Base-by-base conservation (phyloP, 2,797 vertebrate species). In the Distichodus sexfasciatus region DNA sequence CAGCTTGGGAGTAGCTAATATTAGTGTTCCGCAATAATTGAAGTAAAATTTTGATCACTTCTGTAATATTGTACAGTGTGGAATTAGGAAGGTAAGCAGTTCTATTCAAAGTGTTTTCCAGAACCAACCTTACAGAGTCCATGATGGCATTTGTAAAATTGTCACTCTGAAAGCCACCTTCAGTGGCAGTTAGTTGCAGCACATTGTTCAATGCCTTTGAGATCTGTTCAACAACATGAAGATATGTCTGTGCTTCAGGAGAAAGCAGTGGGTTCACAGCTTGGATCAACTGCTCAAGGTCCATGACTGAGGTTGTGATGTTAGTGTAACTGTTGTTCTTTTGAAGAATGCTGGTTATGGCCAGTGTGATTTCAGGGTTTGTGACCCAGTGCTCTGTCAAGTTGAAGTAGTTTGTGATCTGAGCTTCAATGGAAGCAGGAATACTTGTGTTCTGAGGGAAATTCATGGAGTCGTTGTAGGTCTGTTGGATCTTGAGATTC, bases 311-410 rank as follows among this genome's bases (percentile, higher is more conserved):
- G 19, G 51, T 73, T 47, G 81, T 80, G 3, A 65, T 10, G n/a
- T 83, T 75, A 2, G 68, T 57, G 55, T 70, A 69, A 19, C 61
- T 55, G 40, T 82, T 80, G 76, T 83, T 85, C 87, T 83, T 88
- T 7, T 87, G 81, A 5, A 90, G 66, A 69, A 90, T 71, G 35
- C 43, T 76, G 4, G 68, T 64, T 6, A 92, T 36, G 46, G 79
- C 33, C 9, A 15, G 19, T 0, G 62, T 38, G 38, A 89, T 46
- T 35, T 80, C 76, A 23, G 87, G 80, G 53, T 89, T 80, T 36
- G 75, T 78, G 71, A 91, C 77, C 90, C 90, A 91, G 0, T 41
- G 47, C 17, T 78, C 31, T 31, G 82, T 80, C 15, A 83, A 0
- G 19, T 79, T 33, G 0, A 89, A 55, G 74, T 89, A 87, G 10